Evolutionary conservation across 2,888 invertebrate species (phyloP).

Genomic region (Apocheima hispidaria): DNA sequence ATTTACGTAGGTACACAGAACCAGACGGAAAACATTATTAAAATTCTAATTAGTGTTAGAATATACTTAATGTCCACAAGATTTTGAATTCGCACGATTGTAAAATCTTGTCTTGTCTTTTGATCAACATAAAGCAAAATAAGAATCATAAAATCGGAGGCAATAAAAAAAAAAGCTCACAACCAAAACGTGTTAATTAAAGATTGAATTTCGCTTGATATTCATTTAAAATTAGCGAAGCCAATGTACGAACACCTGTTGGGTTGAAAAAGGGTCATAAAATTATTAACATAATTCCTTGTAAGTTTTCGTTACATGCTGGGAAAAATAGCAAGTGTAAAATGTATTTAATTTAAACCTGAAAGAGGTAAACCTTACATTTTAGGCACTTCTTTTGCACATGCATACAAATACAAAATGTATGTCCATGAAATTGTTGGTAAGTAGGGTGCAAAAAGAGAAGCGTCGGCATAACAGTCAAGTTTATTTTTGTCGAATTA

Average conservation of each 20-base stretch:
- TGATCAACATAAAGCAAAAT: slow-evolving; percentile 42
- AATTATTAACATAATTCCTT: slow-evolving; percentile 37
- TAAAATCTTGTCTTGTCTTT: slow-evolving; percentile 45
- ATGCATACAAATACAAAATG: too few relatives aligned
- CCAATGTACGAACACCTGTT: slow-evolving; percentile 48
- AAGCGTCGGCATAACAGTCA: too few relatives aligned
- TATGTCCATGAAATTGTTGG: too few relatives aligned
- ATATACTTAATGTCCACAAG: slow-evolving; percentile 41
- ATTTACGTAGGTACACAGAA: not conserved
- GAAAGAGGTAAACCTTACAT: too few relatives aligned
- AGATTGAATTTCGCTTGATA: slow-evolving; percentile 35
- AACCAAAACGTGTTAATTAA: slow-evolving; percentile 48
- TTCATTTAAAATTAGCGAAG: slow-evolving; percentile 36
- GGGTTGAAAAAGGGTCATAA: slow-evolving; percentile 27
- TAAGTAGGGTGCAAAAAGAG: too few relatives aligned
- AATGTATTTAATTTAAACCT: not conserved
- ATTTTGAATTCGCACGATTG: slow-evolving; percentile 33
- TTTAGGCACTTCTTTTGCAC: too few relatives aligned
- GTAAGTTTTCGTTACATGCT: slow-evolving; percentile 39
- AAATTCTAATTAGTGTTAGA: slow-evolving; percentile 58
- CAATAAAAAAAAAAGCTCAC: slow-evolving; percentile 42
- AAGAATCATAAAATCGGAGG: slow-evolving; percentile 34
- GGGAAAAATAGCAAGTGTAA: slow-evolving; percentile 14
- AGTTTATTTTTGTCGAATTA: too few relatives aligned
- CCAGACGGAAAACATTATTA: slow-evolving; percentile 12